These are phyloP conservation scores for Drosophila sproati DNA, from an alignment of 1,140 invertebrate species.

Conservation along the genomic window DNA sequence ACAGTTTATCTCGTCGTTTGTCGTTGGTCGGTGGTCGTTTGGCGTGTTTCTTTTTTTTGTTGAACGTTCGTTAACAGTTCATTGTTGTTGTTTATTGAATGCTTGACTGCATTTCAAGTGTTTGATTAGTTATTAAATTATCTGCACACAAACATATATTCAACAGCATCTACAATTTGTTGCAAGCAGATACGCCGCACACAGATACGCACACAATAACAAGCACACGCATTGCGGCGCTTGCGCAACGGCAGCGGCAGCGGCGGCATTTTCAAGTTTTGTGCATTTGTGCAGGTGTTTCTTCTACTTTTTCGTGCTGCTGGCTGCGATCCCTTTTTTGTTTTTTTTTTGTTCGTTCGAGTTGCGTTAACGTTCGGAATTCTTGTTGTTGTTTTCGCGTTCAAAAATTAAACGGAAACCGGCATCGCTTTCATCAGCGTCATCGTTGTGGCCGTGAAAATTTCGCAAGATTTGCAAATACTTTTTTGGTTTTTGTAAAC, in stretches of 20 bases:
- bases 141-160: not conserved
- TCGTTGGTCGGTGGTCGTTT: constrained; percentile 5
- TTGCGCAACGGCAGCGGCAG: constrained; percentile 7
- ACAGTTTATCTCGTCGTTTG: not conserved
- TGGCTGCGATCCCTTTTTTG: constrained; percentile 12
- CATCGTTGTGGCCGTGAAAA: constrained; percentile 14
- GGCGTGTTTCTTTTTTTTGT: constrained; percentile 1
- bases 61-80: not conserved
- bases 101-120: not conserved
- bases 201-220: not conserved
- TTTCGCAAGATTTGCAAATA: constrained; percentile 14
- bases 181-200: constrained; percentile 6
- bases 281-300: constrained; percentile 37
- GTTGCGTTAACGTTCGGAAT: constrained; percentile 4
- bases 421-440: constrained; percentile 23
- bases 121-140: constrained; percentile 8
- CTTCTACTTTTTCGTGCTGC: constrained; percentile 6
- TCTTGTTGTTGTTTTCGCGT: constrained; percentile 4
- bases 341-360: constrained; percentile 18
- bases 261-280: constrained; percentile 26
- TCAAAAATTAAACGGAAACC: constrained; percentile 20
- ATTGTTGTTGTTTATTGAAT: not conserved
- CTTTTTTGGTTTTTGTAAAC: constrained; percentile 12
- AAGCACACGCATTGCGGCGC: constrained; percentile 12
- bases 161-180: constrained; percentile 1